Evolutionary conservation across 2,797 vertebrate genomes (phyloP).

Genomic region (Chaunax sp.): DNA sequence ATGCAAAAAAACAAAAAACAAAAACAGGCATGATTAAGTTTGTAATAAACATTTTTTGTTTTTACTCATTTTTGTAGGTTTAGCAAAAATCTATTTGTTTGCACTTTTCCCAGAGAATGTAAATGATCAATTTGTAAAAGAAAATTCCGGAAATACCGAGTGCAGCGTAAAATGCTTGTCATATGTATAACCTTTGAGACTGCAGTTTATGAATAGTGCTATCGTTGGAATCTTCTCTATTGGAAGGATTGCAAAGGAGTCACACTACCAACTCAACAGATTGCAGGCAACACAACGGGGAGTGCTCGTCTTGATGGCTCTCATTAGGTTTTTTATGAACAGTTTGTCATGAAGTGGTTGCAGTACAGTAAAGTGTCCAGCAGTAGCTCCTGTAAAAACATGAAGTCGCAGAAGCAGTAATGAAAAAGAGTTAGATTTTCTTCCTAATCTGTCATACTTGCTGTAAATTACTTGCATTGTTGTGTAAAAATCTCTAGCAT

Average conservation of each 20-base stretch:
- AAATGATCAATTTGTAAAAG: slow-evolving; percentile 32
- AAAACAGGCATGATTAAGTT: background rate
- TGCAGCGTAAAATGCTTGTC: slow-evolving; percentile 2
- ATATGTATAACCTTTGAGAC: slow-evolving; percentile 4
- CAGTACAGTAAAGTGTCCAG: slow-evolving; percentile 18
- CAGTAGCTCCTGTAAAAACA: slow-evolving; percentile 42
- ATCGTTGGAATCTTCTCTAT: slow-evolving; percentile 7
- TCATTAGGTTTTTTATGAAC: slow-evolving; percentile 4
- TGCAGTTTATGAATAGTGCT: background rate
- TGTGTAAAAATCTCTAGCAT: slow-evolving; percentile 51
- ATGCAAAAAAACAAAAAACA: background rate
- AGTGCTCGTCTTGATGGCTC: slow-evolving; percentile 1
- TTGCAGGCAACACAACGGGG: slow-evolving; percentile 3
- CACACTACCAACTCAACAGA: slow-evolving; percentile 55
- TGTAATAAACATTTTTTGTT: slow-evolving; percentile 17
- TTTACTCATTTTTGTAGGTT: slow-evolving; percentile 1
- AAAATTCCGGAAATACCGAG: slow-evolving; percentile 19
- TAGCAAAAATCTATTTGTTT: slow-evolving; percentile 35
- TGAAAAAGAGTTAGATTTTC: slow-evolving; percentile 16
- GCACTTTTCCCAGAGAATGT: slow-evolving; percentile 56
- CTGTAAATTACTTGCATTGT: slow-evolving; percentile 58
- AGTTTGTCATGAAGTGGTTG: slow-evolving; percentile 10
- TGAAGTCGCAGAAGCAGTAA: slow-evolving; percentile 10
- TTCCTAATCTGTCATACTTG: slow-evolving; percentile 32
- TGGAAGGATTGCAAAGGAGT: slow-evolving; percentile 5